A percentile compares a stretch with the other conserved stretches of the same genome.
Evolutionary conservation across 2,797 vertebrate genomes (phyloP).

Genomic region (Argyrosomus regius): DNA sequence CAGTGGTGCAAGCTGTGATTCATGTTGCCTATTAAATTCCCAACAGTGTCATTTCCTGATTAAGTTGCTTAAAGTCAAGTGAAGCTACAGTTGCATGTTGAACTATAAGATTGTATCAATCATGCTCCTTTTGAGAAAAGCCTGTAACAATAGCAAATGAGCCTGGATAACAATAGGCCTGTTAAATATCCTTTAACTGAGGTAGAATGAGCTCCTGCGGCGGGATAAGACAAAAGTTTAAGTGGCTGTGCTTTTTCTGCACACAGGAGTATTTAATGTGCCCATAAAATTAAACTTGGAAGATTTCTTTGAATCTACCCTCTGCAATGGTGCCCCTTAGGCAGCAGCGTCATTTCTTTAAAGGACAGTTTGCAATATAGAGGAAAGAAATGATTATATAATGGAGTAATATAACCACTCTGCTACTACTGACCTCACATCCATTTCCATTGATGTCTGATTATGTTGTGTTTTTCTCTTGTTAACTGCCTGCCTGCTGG

Average conservation of each 20-base stretch:
- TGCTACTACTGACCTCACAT: conserved; percentile 20
- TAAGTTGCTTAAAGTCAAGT: background rate
- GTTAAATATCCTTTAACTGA: conserved; percentile 24
- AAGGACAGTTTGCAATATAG: conserved; percentile 27
- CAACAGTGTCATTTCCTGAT: background rate
- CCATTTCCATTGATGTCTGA: conserved; percentile 35
- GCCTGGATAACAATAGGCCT: conserved; percentile 6
- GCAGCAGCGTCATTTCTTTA: conserved; percentile 5
- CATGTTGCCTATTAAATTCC: background rate
- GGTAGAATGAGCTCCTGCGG: conserved; percentile 11
- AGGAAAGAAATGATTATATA: conserved; percentile 8
- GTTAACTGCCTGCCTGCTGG: conserved; percentile 24
- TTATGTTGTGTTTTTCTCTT: conserved; percentile 29
- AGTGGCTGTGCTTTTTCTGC: conserved; percentile 7
- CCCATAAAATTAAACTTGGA: conserved; percentile 7
- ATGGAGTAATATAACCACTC: conserved; percentile 13
- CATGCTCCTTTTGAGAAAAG: conserved; percentile 9
- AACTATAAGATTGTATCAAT: background rate
- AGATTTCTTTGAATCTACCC: conserved; percentile 16
- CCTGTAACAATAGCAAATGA: conserved; percentile 15
- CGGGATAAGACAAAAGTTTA: background rate
- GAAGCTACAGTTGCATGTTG: background rate
- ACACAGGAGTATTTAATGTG: conserved; percentile 26
- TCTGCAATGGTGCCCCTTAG: conserved; percentile 3
- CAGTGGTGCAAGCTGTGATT: background rate